Conservation (phyloP, 2,797 vertebrate species). For the Enteromius argenteus region DNA sequence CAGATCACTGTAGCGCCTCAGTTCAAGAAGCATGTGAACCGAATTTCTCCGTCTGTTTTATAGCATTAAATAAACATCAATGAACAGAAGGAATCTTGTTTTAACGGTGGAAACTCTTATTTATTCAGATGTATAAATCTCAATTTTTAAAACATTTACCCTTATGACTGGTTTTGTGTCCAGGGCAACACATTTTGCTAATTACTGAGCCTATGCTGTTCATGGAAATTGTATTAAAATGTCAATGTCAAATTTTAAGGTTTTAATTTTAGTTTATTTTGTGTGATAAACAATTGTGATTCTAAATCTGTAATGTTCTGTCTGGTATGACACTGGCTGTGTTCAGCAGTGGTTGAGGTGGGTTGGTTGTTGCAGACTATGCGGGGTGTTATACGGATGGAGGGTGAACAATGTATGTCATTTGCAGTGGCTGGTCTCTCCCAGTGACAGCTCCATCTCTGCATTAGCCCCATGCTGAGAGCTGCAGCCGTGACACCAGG, state of each 20-base stretch:
- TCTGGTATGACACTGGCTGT: not conserved
- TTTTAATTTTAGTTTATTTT: not conserved
- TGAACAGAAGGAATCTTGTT: no score
- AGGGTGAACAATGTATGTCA: not conserved
- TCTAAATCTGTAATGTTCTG: constrained; percentile 18
- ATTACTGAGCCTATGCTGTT: not conserved
- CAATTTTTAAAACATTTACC: no score
- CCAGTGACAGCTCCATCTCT: constrained; percentile 53
- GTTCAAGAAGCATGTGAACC: no score
- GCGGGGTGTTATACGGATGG: not conserved
- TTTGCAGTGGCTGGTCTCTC: constrained; percentile 49
- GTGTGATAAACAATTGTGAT: not conserved
- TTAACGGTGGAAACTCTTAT: no score
- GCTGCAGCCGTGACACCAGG: constrained; percentile 58
- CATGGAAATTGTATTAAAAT: not conserved
- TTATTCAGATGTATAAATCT: no score
- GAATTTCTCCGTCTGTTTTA: no score
- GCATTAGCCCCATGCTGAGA: constrained; percentile 64
- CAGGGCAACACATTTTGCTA: not conserved
- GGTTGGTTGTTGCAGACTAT: not conserved
- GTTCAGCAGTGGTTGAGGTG: not conserved
- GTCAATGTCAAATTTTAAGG: not conserved
- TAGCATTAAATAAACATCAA: not conserved
- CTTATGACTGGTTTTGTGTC: no score
- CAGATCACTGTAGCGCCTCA: not conserved